Evolutionary conservation across 2,888 invertebrate genomes (phyloP).

Genomic region (Rosalia funebris): DNA sequence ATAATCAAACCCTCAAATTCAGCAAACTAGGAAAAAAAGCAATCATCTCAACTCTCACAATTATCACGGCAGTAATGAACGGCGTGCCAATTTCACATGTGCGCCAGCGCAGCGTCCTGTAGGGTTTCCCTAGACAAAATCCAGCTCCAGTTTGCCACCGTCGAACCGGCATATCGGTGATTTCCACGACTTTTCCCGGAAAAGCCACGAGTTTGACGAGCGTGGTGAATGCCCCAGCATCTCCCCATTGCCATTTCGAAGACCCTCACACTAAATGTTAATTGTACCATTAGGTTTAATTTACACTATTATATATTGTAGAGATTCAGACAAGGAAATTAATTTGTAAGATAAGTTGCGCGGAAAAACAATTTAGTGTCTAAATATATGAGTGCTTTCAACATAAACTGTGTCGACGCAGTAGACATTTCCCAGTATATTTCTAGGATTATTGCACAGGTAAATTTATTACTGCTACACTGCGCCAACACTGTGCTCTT

Average conservation of each 20-base stretch:
- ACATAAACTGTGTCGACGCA: slow-evolving; percentile 30
- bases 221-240: slow-evolving; percentile 8
- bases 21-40: slow-evolving; percentile 45
- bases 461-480: slow-evolving; percentile 25
- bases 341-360: slow-evolving; percentile 25
- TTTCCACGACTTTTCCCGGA: slow-evolving; percentile 41
- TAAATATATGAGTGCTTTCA: slow-evolving; percentile 27
- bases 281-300: slow-evolving; percentile 18
- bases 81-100: slow-evolving; percentile 48
- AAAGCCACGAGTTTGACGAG: slow-evolving; percentile 32
- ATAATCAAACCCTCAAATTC: slow-evolving; percentile 37
- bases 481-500: background rate
- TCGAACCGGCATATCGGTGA: slow-evolving; percentile 48
- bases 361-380: slow-evolving; percentile 24
- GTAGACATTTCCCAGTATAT: slow-evolving; percentile 30
- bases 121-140: slow-evolving; percentile 54
- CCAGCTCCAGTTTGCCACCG: slow-evolving; percentile 55
- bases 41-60: slow-evolving; percentile 52
- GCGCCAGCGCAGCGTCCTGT: slow-evolving; percentile 54
- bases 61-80: slow-evolving; percentile 49
- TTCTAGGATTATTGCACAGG: slow-evolving; percentile 38
- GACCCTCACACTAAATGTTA: slow-evolving; percentile 11
- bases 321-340: slow-evolving; percentile 17
- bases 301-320: slow-evolving; percentile 7
- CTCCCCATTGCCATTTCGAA: slow-evolving; percentile 5